Base-by-base conservation (phyloP, 2,113 vertebrate species). In the Sterrhoptilus dennistouni region DNA sequence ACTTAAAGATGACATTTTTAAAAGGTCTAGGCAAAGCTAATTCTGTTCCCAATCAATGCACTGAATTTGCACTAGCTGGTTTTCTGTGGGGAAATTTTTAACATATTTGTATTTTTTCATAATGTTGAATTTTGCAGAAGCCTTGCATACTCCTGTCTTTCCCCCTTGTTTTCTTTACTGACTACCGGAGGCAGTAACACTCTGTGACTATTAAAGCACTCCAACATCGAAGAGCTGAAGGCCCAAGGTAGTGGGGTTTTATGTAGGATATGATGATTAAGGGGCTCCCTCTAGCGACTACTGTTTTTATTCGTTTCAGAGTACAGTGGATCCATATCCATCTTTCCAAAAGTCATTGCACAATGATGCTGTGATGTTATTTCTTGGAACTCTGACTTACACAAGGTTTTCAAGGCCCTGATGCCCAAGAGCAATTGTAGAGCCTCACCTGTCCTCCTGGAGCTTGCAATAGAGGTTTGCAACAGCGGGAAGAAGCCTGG, bases 251-350 rank as follows among this genome's bases (percentile, higher is more conserved):
- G 20, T 4, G 22, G 0, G 1, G 33, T 72, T 74, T 77, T 14
- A 4, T n/a, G 52, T 4, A 22, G 28, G 28, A 22, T 81, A 27
- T 7, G 12, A 31, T 18, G 70, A 60, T 75, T 47, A 68, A 66
- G 11, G 42, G 57, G 66, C 90, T 94, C 94, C 95, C 93, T 96
- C 96, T 97, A 95, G 92, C 1, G 94, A 74, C 61, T 38, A 8
- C 5, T 66, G 1, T 22, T 65, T 36, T 1, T 17, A 13, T 22
- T 70, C 38, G 19, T 35, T 76, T 64, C 44, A 23, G 27, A 40
- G 12, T n/a, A 23, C 16, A 11, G 52, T 12, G n/a, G 12, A 23
- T 24, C 74, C 64, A 11, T 6, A 2, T 8, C 63, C 25, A 2
- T 21, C 17, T 17, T 60, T 78, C 49, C 61, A n/a, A 52, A 78